Evolutionary conservation across 2,888 invertebrate genomes (phyloP).

Genomic region (Pocota personata): DNA sequence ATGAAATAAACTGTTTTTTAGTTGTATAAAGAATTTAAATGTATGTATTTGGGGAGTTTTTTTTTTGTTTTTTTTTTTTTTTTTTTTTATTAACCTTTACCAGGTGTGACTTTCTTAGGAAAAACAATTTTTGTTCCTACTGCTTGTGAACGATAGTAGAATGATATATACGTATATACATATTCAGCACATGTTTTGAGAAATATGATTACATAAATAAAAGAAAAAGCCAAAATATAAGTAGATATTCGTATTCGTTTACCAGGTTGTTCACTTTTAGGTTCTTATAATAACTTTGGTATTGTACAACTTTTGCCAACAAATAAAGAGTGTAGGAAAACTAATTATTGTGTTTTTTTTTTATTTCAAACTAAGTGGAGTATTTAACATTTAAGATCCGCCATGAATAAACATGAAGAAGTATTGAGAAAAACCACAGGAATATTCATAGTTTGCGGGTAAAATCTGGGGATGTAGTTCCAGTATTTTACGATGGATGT

Average conservation of each 20-base stretch:
- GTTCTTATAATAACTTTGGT: slow-evolving; percentile 35
- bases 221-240: slow-evolving; percentile 41
- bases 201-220: neutral
- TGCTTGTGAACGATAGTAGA: neutral
- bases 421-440: no score
- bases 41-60: slow-evolving; percentile 1
- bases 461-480: no score
- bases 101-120: slow-evolving; percentile 44
- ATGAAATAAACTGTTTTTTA: slow-evolving; percentile 30
- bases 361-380: neutral
- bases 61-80: slow-evolving; percentile 9
- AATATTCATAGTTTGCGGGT: no score
- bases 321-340: slow-evolving; percentile 66
- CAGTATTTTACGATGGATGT: no score
- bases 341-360: neutral
- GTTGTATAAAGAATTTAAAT: slow-evolving; percentile 5
- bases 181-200: slow-evolving; percentile 28
- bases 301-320: slow-evolving; percentile 49
- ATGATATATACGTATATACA: neutral
- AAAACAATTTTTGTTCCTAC: slow-evolving; percentile 12
- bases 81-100: slow-evolving; percentile 29
- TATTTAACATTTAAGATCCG: no score
- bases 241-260: slow-evolving; percentile 39
- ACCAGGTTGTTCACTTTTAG: slow-evolving; percentile 48
- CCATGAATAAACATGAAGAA: no score